Evolutionary conservation across 2,888 invertebrate genomes (phyloP).

Genomic region (Rhagium mordax): DNA sequence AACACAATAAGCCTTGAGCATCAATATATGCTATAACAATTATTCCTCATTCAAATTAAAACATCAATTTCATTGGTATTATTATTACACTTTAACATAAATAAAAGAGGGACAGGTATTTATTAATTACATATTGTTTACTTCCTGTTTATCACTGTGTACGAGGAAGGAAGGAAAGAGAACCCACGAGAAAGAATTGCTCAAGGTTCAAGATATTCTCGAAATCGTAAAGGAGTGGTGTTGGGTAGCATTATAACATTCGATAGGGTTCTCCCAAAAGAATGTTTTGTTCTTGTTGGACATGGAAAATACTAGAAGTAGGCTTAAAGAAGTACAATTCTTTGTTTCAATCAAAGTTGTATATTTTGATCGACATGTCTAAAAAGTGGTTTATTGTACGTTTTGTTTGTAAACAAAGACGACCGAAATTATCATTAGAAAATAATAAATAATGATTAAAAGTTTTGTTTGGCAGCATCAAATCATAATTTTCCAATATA

Average conservation of each 20-base stretch:
- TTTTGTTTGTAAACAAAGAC: too few relatives aligned
- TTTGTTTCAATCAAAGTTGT: too few relatives aligned
- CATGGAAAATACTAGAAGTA: too few relatives aligned
- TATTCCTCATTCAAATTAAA: neutral
- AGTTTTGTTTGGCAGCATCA: too few relatives aligned
- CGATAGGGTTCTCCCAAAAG: neutral
- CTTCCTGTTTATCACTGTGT: constrained; percentile 1
- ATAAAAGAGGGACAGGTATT: neutral
- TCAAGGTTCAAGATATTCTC: neutral
- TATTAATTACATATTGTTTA: neutral
- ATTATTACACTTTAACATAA: neutral
- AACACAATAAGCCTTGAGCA: neutral
- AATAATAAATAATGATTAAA: too few relatives aligned
- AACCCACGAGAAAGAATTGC: neutral
- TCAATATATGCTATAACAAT: neutral
- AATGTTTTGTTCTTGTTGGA: too few relatives aligned
- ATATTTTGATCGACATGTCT: too few relatives aligned
- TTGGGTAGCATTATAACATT: neutral
- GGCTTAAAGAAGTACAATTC: too few relatives aligned
- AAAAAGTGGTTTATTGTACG: too few relatives aligned
- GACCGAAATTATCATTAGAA: too few relatives aligned
- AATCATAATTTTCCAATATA: too few relatives aligned
- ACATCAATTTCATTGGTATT: neutral
- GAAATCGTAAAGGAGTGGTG: neutral
- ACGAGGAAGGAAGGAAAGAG: constrained; percentile 15